These are phyloP conservation scores for Acanthosoma haemorrhoidale DNA, from an alignment of 2,888 invertebrate species.

Conservation along the genomic window DNA sequence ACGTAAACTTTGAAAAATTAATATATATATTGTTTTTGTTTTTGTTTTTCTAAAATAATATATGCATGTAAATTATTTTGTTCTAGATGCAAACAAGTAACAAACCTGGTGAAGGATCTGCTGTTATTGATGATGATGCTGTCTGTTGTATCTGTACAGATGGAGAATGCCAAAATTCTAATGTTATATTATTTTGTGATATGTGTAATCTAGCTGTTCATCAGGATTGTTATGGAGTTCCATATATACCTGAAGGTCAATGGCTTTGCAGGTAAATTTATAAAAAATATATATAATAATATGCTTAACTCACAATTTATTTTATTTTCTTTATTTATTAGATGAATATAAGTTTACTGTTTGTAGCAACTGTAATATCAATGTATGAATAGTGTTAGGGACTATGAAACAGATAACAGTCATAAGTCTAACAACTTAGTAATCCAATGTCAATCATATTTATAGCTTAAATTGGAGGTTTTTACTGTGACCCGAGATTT, in stretches of 20 bases:
- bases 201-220: slow-evolving; percentile 99
- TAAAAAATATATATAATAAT: not conserved
- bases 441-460: too few species aligned
- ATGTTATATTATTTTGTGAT: slow-evolving; percentile 98
- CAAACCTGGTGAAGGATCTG: slow-evolving; percentile 52
- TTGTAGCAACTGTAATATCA: not conserved
- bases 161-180: slow-evolving; percentile 97
- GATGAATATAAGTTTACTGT: not conserved
- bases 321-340: not conserved
- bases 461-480: too few species aligned
- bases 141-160: slow-evolving; percentile 99
- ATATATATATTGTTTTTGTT: too few species aligned
- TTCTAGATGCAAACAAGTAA: slow-evolving; percentile 49
- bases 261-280: slow-evolving; percentile 71
- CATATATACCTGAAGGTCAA: slow-evolving; percentile 94
- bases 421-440: too few species aligned
- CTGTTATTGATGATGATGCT: slow-evolving; percentile 92
- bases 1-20: too few species aligned
- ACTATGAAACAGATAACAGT: too few species aligned
- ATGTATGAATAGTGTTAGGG: too few species aligned
- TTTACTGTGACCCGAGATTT: too few species aligned
- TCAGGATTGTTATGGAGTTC: slow-evolving; percentile 97
- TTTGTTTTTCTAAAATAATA: too few species aligned
- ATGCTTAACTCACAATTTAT: not conserved
- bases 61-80: too few species aligned